Evolutionary conservation across 2,888 invertebrate species (phyloP), one percentile per base, ranked within the genome.

Genomic region (Scotopteryx bipunctaria): DNA sequence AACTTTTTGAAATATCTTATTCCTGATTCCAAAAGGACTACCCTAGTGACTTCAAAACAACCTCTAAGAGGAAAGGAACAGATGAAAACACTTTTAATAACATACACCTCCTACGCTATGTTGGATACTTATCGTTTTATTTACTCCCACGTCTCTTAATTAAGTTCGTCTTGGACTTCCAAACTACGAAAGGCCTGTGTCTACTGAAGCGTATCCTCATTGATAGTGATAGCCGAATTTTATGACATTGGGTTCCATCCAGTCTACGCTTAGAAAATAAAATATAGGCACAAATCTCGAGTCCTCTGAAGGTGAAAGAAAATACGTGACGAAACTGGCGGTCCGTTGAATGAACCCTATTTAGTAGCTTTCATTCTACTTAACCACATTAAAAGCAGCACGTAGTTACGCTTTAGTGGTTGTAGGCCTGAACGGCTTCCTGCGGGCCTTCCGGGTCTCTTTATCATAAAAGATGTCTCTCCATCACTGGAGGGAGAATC

Each of bases 91-190:
- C 29, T 31, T 38, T 46, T 31, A 45, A 19, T 37, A 32, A 11
- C 32, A 21, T 37, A 14, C 21, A 32, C 15, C 37, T 21, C 36
- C 25, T 37, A 52, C 21, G 21, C 35, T 36, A 44, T 37, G 48
- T 33, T 40, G 42, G 38, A 33, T 38, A 38, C 33, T 36, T 47
- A 38, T 46, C 32, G 47, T 40, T 40, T 41, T 29, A 48, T 49
- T 56, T 41, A 55, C 38, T 23, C 17, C 32, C 44, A 40, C 31
- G 44, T 40, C 32, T 31, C 43, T 50, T 49, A 55, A 49, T 57
- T 50, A 60, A 51, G 40, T 43, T 46, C 13, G 37, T 36, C 41
- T 47, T 16, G 15, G 52, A 52, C 40, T 52, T 52, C 21, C 47
- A 14, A 32, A 42, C 31, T 15, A 38, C 4, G 14, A 37, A 31